Evolutionary conservation across 2,888 invertebrate genomes (phyloP), one percentile per base, ranked within the genome.

Genomic region (Julus scanicus): DNA sequence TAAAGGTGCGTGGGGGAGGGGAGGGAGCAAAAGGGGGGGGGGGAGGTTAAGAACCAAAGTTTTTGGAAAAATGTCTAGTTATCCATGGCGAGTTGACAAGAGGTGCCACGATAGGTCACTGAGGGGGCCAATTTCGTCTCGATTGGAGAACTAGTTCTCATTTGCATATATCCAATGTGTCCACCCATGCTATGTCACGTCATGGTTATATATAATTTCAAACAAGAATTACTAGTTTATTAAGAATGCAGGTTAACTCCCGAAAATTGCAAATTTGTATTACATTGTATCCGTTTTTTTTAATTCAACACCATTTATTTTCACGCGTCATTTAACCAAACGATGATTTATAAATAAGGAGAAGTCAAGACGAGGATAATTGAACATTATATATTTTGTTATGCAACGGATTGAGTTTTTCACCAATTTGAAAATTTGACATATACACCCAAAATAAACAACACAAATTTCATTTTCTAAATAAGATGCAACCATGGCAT

Each of bases 21-120:
- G n/a, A 63, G 20, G n/a, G 17, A 2, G 11, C n/a, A 63, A 63
- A n/a, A 6, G n/a, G 4, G n/a, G 20, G 63, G 6, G 63, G 3
- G 63, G 63, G n/a, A 63, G 63, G 63, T 63, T n/a, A 63, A 63
- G 63, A 63, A 1, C 6, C 63, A 63, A 63, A 17, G 63, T 63
- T 63, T 63, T 63, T n/a, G 63, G 63, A n/a, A 15, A 63, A 63
- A 63, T 63, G n/a, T 63, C 63, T 63, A 17, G 63, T 63, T 63
- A 2, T 63, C 63, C 63, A n/a, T n/a, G n/a, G 4, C 17, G 17
- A n/a, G n/a, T 20, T 63, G 63, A n/a, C 63, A 53, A 53, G 63
- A 63, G 63, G n/a, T 17, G 0, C n/a, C 20, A 63, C 63, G 20
- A 20, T 63, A 8, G 63, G 63, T n/a, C 63, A n/a, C 63, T 57